Evolutionary conservation across 1,140 invertebrate species (phyloP).

Genomic region (Subanguina moxae): DNA sequence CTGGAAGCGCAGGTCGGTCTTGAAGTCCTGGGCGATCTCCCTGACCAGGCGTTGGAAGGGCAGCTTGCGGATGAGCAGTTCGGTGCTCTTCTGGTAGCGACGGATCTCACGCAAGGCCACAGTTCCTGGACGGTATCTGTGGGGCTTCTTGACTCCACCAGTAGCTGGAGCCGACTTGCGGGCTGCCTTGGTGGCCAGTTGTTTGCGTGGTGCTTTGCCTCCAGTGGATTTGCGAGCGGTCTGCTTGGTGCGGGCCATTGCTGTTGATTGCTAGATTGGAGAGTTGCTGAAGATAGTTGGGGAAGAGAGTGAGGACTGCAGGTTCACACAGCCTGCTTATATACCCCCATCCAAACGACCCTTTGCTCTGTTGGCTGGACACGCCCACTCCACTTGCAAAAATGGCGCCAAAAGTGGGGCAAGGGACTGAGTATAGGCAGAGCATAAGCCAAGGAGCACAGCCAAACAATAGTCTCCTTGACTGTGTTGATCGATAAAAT

Average conservation of each 20-base stretch:
- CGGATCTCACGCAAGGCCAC: conserved; percentile 61
- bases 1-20: conserved; percentile 75
- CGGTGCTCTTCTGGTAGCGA: conserved; percentile 70
- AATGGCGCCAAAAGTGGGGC: too few relatives aligned
- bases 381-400: too few relatives aligned
- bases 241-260: conserved; percentile 79
- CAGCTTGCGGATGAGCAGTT: conserved; percentile 67
- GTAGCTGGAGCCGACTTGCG: conserved; percentile 72
- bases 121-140: conserved; percentile 64
- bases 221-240: conserved; percentile 73
- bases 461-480: too few relatives aligned
- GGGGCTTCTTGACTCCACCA: conserved; percentile 74
- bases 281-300: too few relatives aligned
- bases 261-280: not conserved
- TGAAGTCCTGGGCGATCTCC: conserved; percentile 78
- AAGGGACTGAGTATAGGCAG: too few relatives aligned
- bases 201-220: conserved; percentile 80
- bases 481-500: too few relatives aligned
- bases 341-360: too few relatives aligned
- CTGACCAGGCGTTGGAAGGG: conserved; percentile 63
- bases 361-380: too few relatives aligned
- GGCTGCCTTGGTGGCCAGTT: conserved; percentile 76
- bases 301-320: too few relatives aligned
- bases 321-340: too few relatives aligned
- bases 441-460: too few relatives aligned